Percentiles rank a stretch among this genome's conserved stretches.
phyloP scores from a whole-genome alignment of 2,113 vertebrate species.

The Trichechus manatus region DNA sequence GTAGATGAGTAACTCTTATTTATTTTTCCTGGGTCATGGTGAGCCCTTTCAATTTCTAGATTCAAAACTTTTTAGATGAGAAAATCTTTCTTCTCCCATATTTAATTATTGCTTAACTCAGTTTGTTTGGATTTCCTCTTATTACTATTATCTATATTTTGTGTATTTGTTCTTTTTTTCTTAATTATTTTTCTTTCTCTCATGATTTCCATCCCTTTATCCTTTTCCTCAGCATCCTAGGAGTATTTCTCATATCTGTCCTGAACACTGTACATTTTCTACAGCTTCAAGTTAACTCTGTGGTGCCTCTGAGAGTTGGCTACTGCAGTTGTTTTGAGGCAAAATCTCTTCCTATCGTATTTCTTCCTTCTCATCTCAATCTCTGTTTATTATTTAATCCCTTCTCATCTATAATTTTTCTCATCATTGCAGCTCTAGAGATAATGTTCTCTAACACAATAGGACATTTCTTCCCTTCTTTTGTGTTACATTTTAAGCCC shows the following conservation, averaged over 20 bases:
- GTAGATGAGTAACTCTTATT: neutral
- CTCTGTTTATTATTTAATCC: constrained; percentile 11
- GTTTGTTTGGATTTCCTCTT: constrained; percentile 7
- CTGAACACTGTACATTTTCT: neutral
- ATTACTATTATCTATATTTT: neutral
- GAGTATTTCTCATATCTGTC: neutral
- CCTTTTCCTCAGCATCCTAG: neutral
- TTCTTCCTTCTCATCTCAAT: neutral
- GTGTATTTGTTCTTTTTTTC: neutral
- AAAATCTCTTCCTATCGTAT: neutral
- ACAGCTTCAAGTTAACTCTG: neutral
- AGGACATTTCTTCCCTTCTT: neutral
- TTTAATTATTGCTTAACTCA: neutral
- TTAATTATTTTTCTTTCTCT: neutral
- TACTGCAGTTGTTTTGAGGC: neutral
- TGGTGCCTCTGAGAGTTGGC: neutral
- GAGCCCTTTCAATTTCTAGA: neutral
- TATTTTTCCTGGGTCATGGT: neutral
- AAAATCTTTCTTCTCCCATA: neutral
- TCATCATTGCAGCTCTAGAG: neutral
- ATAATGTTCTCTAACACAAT: neutral
- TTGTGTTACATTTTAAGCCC: neutral
- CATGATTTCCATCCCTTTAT: neutral
- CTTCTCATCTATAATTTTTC: neutral
- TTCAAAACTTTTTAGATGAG: neutral